Percentiles rank a stretch among this genome's conserved stretches.
These are phyloP conservation scores for Empidonax alnorum DNA, from an alignment of 2,113 vertebrate genomes.

Conservation along the genomic window DNA sequence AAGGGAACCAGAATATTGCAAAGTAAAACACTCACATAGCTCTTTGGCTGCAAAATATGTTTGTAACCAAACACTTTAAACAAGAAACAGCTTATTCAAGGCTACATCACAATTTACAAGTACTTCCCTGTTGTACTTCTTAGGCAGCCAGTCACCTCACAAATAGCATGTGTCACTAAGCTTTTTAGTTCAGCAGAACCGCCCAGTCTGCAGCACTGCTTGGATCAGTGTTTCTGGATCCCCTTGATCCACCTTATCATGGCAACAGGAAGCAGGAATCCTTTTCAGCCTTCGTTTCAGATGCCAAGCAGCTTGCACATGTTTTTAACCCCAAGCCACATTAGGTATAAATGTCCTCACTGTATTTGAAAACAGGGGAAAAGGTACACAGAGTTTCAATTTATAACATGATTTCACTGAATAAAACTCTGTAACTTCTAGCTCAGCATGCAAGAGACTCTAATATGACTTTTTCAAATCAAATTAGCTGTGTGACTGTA, in stretches of 20 bases:
- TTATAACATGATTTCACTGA: neutral
- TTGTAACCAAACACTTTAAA: slow-evolving; percentile 56
- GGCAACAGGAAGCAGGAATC: neutral
- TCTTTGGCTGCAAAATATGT: slow-evolving; percentile 57
- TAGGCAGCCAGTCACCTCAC: neutral
- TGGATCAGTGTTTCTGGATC: neutral
- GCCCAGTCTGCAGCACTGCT: neutral
- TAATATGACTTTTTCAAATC: neutral
- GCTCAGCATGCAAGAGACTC: neutral
- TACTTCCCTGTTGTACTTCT: neutral
- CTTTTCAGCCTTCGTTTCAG: neutral
- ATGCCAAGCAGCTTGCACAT: neutral
- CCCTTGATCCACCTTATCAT: neutral
- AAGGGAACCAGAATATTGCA: slow-evolving; percentile 54
- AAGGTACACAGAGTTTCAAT: neutral
- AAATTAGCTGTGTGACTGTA: neutral
- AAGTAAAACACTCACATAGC: slow-evolving; percentile 52
- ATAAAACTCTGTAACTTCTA: neutral
- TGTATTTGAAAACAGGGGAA: neutral
- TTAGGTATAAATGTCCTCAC: neutral
- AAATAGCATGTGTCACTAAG: neutral
- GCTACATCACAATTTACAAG: slow-evolving; percentile 15
- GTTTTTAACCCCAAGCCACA: neutral
- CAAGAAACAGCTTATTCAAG: slow-evolving; percentile 53
- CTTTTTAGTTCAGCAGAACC: neutral